Conservation (phyloP, 2,888 invertebrate species). For the Microplitis manilae region DNA sequence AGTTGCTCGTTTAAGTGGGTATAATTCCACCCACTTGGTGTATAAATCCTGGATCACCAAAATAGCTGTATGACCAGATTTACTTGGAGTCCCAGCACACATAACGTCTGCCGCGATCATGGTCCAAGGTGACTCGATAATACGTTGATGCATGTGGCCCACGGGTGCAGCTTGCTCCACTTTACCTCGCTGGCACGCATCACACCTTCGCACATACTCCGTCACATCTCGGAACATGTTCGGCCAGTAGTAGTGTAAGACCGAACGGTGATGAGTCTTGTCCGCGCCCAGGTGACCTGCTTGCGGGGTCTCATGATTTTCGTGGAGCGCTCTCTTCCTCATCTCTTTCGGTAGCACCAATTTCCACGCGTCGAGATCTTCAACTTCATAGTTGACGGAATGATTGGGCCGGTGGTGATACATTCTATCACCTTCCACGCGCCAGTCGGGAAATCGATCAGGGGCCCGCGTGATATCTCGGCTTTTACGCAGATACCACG, state of each 20-base stretch:
- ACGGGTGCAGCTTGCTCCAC: constrained; percentile 17
- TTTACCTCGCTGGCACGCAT: background rate
- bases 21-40: too few species aligned
- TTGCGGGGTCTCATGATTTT: background rate
- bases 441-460: too few species aligned
- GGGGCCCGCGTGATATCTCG: background rate
- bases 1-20: constrained; percentile 1
- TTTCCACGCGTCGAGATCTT: constrained; percentile 47
- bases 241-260: background rate
- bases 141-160: constrained; percentile 45
- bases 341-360: constrained; percentile 40
- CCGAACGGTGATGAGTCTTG: background rate
- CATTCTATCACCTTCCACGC: too few species aligned
- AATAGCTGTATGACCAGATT: background rate
- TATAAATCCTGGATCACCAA: background rate
- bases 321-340: too few species aligned
- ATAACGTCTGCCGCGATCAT: constrained; percentile 47
- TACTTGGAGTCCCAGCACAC: constrained; percentile 45
- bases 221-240: background rate
- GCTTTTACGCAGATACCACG: too few species aligned
- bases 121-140: constrained; percentile 43
- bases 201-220: background rate
- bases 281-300: background rate
- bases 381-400: background rate
- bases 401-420: too few species aligned